Evolutionary conservation across 35 echinoderm and acorn worm species (phyloP), one percentile per base, ranked within the genome.

Genomic region (Apostichopus californicus): DNA sequence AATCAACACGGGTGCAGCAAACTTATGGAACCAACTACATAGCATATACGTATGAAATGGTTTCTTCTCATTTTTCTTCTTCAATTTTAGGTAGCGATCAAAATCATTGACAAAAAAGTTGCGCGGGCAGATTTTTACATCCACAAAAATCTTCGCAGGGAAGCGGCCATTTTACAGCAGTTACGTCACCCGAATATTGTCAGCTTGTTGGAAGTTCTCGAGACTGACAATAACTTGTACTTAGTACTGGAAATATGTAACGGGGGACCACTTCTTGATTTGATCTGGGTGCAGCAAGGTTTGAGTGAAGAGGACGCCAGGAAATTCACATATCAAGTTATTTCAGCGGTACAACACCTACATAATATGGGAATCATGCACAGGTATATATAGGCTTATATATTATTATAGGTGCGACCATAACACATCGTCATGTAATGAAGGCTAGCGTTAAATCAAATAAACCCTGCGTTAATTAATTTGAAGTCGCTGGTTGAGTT

Each of bases 161-260:
- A 98, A 75, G 97, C 94, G 3, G 88, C 83, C 63, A 87, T 98
- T 54, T 93, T 98, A 2, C 94, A 98, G 70, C 78, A 92, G 4
- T 61, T 99, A 25, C 93, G 85, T 91, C 97, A 99, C 34, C 87
- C 97, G 22, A 92, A 99, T 78, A 96, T 99, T 46, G 95, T 99
- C 4, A 72, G 73, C 7, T 86, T 99, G 23, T 92, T 93, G 0
- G 97, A 99, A 96, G 92, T 94, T 61, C 91, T 99, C 57, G 97
- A 99, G 88, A 99, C 97, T 17, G 97, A 96, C 46, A 99, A 99
- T 68, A 94, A 99, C 63, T 71, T 96, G 12, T 99, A 99, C 71
- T 57, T 99, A 89, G 95, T 93, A 5, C 5, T 99, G 93, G 95
- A 99, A 55, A 81, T 99, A 1, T 99, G 97, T 64, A 93, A 55